A percentile compares a stretch with the other conserved stretches of the same genome.
Evolutionary conservation across 2,113 vertebrate species (phyloP).

Genomic region (Equus quagga): DNA sequence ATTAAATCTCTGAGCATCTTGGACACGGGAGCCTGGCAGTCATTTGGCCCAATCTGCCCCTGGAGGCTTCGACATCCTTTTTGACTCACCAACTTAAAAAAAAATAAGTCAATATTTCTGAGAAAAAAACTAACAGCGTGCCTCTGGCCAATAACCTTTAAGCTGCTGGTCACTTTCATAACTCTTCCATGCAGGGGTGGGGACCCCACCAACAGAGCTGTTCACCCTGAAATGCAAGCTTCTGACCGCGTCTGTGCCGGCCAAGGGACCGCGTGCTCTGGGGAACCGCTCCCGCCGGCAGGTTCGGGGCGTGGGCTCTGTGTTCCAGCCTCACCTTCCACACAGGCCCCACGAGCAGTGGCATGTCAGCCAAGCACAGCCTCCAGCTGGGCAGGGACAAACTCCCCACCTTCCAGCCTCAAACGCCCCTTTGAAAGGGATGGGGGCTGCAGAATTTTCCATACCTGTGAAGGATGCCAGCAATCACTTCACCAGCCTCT

Average conservation of each 20-base stretch:
- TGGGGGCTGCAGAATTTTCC: neutral
- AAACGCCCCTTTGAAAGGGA: neutral
- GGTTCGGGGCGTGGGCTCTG: rapidly evolving
- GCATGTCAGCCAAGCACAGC: no score
- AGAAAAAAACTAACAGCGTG: neutral
- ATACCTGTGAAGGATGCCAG: neutral
- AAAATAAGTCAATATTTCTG: neutral
- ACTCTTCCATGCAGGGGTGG: neutral
- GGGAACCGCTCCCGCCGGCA: neutral
- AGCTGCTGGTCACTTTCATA: neutral
- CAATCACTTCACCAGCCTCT: neutral
- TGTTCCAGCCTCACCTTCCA: neutral
- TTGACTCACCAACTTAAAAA: neutral
- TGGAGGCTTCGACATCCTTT: neutral
- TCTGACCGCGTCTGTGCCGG: no score
- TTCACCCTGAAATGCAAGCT: neutral
- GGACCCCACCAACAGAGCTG: rapidly evolving
- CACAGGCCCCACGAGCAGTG: neutral
- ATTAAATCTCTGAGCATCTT: neutral
- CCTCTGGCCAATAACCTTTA: neutral
- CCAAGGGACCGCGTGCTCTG: rapidly evolving
- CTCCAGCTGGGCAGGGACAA: no score
- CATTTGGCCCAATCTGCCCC: neutral
- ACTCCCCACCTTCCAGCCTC: neutral
- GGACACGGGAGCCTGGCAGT: neutral